These are phyloP conservation scores for Piezodorus guildinii DNA, from an alignment of 1,140 invertebrate species.

Conservation along the genomic window DNA sequence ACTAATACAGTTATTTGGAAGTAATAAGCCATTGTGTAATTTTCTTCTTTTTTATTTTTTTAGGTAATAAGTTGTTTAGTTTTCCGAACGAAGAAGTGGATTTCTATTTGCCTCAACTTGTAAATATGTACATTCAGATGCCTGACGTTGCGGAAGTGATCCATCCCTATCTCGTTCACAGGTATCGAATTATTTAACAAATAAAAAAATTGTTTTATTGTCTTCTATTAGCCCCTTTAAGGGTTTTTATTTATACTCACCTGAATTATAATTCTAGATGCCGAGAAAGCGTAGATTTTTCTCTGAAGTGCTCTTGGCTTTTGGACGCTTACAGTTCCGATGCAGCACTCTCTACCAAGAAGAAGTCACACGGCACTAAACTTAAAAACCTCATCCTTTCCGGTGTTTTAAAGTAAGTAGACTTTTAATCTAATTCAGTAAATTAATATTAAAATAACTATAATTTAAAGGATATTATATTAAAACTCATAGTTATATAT, in stretches of 20 bases:
- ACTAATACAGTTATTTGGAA: no score
- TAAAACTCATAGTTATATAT: no score
- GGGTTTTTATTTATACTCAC: constrained; percentile 21
- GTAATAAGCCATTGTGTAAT: no score
- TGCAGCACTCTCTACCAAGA: constrained; percentile 55
- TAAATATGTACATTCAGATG: constrained; percentile 98
- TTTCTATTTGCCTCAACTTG: constrained; percentile 93
- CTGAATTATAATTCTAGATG: constrained; percentile 49
- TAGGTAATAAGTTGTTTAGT: constrained; percentile 89
- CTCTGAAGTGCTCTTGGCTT: constrained; percentile 88
- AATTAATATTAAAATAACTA: no score
- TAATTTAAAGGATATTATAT: no score
- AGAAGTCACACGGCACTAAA: constrained; percentile 76
- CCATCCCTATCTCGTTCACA: constrained; percentile 87
- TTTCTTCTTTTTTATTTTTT: constrained; percentile 27
- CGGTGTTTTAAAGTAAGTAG: constrained; percentile 36
- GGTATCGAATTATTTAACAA: constrained; percentile 44
- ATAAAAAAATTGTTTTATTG: no score
- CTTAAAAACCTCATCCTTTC: constrained; percentile 77
- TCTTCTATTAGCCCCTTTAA: no score
- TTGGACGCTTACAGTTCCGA: constrained; percentile 87
- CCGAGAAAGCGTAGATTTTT: constrained; percentile 87
- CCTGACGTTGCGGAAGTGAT: constrained; percentile 88
- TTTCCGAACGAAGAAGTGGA: constrained; percentile 86
- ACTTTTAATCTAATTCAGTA: no score